Percentiles rank a stretch among this genome's conserved stretches.
Conservation (phyloP, 1,140 invertebrate species). For the Cepaea nemoralis region DNA sequence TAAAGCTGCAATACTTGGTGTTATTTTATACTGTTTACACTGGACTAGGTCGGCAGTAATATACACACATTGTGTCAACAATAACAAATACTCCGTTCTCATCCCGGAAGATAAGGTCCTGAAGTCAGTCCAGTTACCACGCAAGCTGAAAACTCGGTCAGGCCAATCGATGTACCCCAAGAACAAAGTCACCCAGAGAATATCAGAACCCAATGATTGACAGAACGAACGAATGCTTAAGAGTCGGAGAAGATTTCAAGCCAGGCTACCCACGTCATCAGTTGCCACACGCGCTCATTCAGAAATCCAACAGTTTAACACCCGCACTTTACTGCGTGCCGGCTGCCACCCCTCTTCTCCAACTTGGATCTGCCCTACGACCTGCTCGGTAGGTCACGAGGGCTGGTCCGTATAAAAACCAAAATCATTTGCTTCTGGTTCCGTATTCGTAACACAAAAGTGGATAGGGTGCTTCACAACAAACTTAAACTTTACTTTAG, state of each 20-base stretch:
- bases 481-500: background rate
- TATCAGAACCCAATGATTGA: no score
- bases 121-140: no score
- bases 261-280: background rate
- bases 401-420: background rate
- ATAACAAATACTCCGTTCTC: no score
- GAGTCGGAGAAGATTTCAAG: background rate
- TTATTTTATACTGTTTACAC: no score
- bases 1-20: no score
- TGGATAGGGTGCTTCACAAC: background rate
- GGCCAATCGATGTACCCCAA: no score
- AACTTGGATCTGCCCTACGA: background rate
- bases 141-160: no score
- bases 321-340: background rate
- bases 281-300: background rate
- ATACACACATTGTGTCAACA: no score
- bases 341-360: background rate
- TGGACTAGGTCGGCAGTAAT: no score
- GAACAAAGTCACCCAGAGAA: no score
- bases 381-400: slow-evolving; percentile 2
- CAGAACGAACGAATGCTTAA: no score
- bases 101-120: no score
- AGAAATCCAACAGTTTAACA: background rate
- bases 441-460: background rate
- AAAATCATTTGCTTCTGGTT: background rate